Evolutionary conservation across 2,888 invertebrate species (phyloP).

Genomic region (Phalangium opilio): DNA sequence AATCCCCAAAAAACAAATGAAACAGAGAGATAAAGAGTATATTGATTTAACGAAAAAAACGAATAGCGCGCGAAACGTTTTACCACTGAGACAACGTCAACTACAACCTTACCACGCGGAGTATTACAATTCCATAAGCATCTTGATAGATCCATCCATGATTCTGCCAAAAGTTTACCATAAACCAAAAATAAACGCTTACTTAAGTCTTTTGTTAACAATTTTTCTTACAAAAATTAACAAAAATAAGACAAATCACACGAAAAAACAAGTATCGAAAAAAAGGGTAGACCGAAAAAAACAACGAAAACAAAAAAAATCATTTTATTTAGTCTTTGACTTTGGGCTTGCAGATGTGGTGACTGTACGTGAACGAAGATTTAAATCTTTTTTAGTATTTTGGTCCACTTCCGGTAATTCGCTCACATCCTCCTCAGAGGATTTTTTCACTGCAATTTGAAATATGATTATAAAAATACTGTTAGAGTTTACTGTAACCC

Average conservation of each 20-base stretch:
- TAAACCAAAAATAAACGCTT: no score
- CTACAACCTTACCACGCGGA: no score
- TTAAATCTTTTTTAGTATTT: conserved; percentile 51
- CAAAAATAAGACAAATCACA: conserved; percentile 7
- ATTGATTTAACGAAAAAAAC: no score
- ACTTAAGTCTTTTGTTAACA: no score
- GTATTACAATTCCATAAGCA: no score
- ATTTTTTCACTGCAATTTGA: conserved; percentile 36
- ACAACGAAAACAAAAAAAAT: conserved; percentile 1
- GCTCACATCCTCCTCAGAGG: conserved; percentile 51
- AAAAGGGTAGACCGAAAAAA: conserved; percentile 5
- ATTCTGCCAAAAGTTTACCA: no score
- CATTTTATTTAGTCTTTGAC: conserved; percentile 11
- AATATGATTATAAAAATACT: background rate
- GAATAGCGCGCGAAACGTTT: no score
- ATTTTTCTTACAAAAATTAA: background rate
- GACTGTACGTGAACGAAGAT: conserved; percentile 16
- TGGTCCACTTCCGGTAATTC: conserved; percentile 88
- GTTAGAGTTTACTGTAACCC: no score
- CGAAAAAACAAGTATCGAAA: conserved; percentile 5
- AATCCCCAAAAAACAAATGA: no score
- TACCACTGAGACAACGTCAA: no score
- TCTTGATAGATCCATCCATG: no score
- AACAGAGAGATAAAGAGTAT: no score
- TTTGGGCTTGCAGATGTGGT: conserved; percentile 11